Base-by-base conservation (phyloP, 92 coral and sea anemone genomes). In the Pocillopora meandrina region DNA sequence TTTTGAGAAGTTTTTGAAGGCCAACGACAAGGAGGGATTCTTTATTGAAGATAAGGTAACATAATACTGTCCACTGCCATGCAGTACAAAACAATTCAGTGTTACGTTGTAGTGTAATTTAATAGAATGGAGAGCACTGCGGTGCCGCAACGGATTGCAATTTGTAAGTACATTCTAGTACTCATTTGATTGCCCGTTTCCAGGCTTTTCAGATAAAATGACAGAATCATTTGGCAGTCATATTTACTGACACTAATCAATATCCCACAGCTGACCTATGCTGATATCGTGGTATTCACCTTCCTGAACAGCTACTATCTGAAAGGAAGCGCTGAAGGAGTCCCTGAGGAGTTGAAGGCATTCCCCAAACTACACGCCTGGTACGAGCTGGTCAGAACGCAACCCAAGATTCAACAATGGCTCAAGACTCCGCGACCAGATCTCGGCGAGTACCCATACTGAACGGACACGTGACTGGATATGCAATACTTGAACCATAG, bases 381-480 rank as follows among this genome's bases (percentile, higher is more conserved):
- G 86, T 82, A 82, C 69, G 79, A 82, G 14, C 70, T 60, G 71
- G 72, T 82, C 14, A 61, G 79, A 42, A 82, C 79, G 10, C 79
- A 82, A 12, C 79, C 86, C 23, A 82, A 82, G 61, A 21, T 82
- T 42, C 78, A 70, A 34, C 58, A 82, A 12, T 82, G 86, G 86
- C 72, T 82, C 16, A 72, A 72, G 62, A 82, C 17, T 10, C 65
- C 86, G 1, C 86, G 78, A 33, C 33, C 42, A 31, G 86, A 72
- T 62, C 62, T 82, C 18, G 26, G 60, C 23, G 86, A 71, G 0
- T 72, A 71, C 70, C n/a, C 72, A 16, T 82, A 82, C 49, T 82
- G 72, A 82, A 5, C 17, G 52, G 34, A 42, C 72, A 68, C 31
- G 31, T 26, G 31, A 26, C 31, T 26, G 31, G 31, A 26, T 26